Conservation (phyloP, 1,140 invertebrate species). For the Bombus vancouverensis region DNA sequence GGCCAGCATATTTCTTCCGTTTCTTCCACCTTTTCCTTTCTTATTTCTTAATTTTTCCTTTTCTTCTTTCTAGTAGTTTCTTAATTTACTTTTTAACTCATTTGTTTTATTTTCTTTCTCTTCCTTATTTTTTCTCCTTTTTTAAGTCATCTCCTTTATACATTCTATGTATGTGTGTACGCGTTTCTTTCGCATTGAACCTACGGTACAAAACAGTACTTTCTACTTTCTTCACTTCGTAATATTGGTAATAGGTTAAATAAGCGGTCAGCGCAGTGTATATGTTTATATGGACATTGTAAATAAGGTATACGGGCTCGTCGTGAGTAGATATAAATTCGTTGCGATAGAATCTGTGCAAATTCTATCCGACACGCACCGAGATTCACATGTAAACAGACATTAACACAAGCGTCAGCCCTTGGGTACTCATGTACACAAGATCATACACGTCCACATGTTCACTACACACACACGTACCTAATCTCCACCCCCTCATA, state of each 20-base stretch:
- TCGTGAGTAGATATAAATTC: conserved; percentile 59
- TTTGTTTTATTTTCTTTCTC: not conserved
- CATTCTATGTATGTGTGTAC: not conserved
- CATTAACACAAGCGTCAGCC: not conserved
- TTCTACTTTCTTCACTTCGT: conserved; percentile 63
- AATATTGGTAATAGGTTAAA: conserved; percentile 63
- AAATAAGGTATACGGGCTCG: conserved; percentile 68
- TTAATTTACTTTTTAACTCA: not conserved
- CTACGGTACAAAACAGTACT: conserved; percentile 70
- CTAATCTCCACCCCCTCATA: not conserved
- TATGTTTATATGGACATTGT: conserved; percentile 70
- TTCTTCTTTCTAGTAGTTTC: not conserved
- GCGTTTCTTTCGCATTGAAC: conserved; percentile 54
- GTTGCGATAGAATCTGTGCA: conserved; percentile 54
- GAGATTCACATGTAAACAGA: conserved; percentile 39
- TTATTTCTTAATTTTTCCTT: too few species aligned
- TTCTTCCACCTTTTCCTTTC: not conserved
- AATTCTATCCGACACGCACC: conserved; percentile 36
- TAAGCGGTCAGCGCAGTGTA: conserved; percentile 62
- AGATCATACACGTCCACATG: not conserved
- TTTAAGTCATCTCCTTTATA: not conserved
- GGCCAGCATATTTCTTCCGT: conserved; percentile 59
- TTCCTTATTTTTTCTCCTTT: not conserved
- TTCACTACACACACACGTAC: not conserved
- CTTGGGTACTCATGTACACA: not conserved